Evolutionary conservation across 2,888 invertebrate genomes (phyloP).

Genomic region (Iphiclides podalirius): DNA sequence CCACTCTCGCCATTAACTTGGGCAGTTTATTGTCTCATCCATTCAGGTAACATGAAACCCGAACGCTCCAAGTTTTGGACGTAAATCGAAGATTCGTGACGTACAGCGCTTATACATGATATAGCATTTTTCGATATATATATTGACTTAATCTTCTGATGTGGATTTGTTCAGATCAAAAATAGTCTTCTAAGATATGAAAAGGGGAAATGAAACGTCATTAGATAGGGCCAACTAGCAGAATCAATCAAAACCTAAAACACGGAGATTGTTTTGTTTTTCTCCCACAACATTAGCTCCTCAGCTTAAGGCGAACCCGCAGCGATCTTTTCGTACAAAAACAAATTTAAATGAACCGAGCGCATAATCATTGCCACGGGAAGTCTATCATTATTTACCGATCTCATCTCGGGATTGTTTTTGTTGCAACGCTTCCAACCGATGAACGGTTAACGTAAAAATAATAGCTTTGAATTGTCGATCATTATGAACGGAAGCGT

Average conservation of each 20-base stretch:
- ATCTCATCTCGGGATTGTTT: slow-evolving; percentile 40
- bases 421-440: slow-evolving; percentile 58
- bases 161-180: no score
- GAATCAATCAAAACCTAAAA: no score
- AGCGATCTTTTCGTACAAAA: slow-evolving; percentile 16
- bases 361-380: slow-evolving; percentile 34
- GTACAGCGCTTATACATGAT: slow-evolving; percentile 11
- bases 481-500: slow-evolving; percentile 56
- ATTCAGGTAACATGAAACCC: slow-evolving; percentile 56
- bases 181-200: no score
- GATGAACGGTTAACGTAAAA: slow-evolving; percentile 70
- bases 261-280: slow-evolving; percentile 7
- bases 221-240: no score
- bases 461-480: slow-evolving; percentile 68
- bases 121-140: background rate
- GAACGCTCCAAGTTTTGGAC: slow-evolving; percentile 47
- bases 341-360: slow-evolving; percentile 38
- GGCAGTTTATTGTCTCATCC: slow-evolving; percentile 69
- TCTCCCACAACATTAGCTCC: slow-evolving; percentile 14
- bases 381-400: slow-evolving; percentile 63
- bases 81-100: slow-evolving; percentile 9
- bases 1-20: slow-evolving; percentile 64
- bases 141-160: no score
- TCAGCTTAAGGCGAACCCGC: slow-evolving; percentile 4
- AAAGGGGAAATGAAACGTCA: no score